A percentile compares a stretch with the other conserved stretches of the same genome.
phyloP scores from a whole-genome alignment of 1,140 invertebrate genomes.

The Oncopodura yosiiana region DNA sequence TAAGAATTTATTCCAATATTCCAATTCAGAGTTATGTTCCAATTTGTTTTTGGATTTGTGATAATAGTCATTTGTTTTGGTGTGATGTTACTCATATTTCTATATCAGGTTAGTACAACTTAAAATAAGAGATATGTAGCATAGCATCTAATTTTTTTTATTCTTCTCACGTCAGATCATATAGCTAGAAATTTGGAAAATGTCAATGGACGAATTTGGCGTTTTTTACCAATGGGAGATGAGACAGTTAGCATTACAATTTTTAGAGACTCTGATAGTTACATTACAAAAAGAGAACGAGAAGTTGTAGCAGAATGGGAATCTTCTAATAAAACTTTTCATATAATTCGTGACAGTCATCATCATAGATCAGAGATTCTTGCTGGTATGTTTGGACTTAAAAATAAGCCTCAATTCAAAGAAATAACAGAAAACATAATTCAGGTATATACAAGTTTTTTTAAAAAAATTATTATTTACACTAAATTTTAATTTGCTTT shows the following conservation, averaged over 20 bases:
- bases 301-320: slow-evolving; percentile 33
- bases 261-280: slow-evolving; percentile 28
- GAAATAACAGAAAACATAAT: background rate
- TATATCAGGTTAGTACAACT: background rate
- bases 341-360: slow-evolving; percentile 34
- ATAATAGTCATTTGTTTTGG: background rate
- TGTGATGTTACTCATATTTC: slow-evolving; percentile 1
- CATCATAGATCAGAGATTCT: background rate
- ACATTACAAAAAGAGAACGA: slow-evolving; percentile 23
- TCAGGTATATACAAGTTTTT: background rate
- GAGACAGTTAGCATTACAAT: slow-evolving; percentile 28
- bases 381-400: background rate
- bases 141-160: background rate
- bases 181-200: background rate
- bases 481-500: background rate
- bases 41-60: background rate
- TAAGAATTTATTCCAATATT: slow-evolving; percentile 3
- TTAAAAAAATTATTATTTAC: background rate
- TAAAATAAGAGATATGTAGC: background rate
- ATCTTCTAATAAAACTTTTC: slow-evolving; percentile 20
- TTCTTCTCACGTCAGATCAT: too few species aligned
- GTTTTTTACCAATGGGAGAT: slow-evolving; percentile 30
- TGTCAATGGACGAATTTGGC: slow-evolving; percentile 21
- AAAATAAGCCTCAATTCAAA: background rate
- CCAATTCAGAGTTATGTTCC: background rate